phyloP scores from a whole-genome alignment of 2,888 invertebrate species.

The Pycnomerus fuliginosus region DNA sequence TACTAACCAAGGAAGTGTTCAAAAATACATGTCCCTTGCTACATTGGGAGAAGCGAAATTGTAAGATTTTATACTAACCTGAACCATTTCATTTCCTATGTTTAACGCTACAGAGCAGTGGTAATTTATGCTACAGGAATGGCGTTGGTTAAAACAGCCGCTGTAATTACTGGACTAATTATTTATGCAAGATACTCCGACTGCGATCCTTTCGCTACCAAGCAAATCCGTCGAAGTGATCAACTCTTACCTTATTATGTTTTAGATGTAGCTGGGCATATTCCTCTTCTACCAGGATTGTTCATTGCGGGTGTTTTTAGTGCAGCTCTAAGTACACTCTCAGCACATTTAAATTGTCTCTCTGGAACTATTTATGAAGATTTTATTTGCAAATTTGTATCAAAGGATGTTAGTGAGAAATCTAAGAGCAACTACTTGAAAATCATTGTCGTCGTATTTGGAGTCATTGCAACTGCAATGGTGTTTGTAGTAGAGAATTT shows the following conservation, averaged over 20 bases:
- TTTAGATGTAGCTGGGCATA: constrained; percentile 62
- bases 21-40: constrained; percentile 51
- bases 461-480: constrained; percentile 72
- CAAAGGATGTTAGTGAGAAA: constrained; percentile 54
- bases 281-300: constrained; percentile 70
- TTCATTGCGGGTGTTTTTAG: constrained; percentile 73
- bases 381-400: constrained; percentile 58
- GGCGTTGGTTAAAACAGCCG: constrained; percentile 44
- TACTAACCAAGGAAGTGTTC: constrained; percentile 51
- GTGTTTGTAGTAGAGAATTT: constrained; percentile 59
- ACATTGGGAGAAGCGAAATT: constrained; percentile 44
- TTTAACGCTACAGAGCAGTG: constrained; percentile 22
- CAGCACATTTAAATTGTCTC: constrained; percentile 60
- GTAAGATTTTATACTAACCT: constrained; percentile 35
- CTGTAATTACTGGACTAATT: constrained; percentile 54
- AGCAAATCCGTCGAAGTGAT: constrained; percentile 57
- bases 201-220: constrained; percentile 62
- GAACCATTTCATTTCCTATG: constrained; percentile 1
- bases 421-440: constrained; percentile 59
- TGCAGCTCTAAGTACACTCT: constrained; percentile 67
- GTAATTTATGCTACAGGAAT: constrained; percentile 42
- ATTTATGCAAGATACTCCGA: constrained; percentile 64
- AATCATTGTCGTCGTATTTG: constrained; percentile 36
- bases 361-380: constrained; percentile 64
- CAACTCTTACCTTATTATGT: constrained; percentile 66